Base-by-base conservation (phyloP, 2,888 invertebrate species). In the Phalera bucephala region DNA sequence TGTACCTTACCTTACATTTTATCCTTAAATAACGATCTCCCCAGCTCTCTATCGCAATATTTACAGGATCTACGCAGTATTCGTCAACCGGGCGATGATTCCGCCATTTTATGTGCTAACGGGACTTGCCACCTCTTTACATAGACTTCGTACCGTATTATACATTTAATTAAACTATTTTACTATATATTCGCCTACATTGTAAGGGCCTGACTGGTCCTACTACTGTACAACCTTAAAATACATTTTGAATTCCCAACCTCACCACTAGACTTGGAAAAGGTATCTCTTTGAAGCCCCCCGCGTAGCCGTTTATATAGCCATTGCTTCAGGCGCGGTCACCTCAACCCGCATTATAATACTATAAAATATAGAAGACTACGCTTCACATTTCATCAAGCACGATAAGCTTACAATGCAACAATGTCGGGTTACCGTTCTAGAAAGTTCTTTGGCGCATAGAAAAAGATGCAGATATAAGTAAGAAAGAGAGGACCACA, bases 61-160 rank as follows among this genome's bases (percentile, higher is more conserved):
- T 57, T 51, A 54, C 57, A 51, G 58, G 52, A 63, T 65, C 56
- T 71, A 69, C 68, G 66, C 65, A 67, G 62, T 61, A 51, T 36
- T 61, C 44, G 54, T 75, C 71, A 79, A 72, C 81, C 79, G 75
- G 78, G 78, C 77, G 82, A 80, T 66, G 80, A 66, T 63, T 74
- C 72, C 63, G 83, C 79, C 83, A 83, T 83, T 67, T 77, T 80
- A 51, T 50, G 51, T 29, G 42, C 40, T 59, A 63, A 65, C 59
- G 62, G 64, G 59, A 66, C 63, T 68, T 64, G 63, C 64, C 64
- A 53, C 64, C 58, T 67, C 57, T 53, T 58, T 52, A 58, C 47
- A 45, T 60, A 49, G 40, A 48, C 56, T 51, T 33, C 55, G 49
- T 49, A 45, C 39, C 39, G 43, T 56, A 57, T 9, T 27, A 12